Percentiles rank a stretch among this genome's conserved stretches.
These are phyloP conservation scores for Napeogenes inachia DNA, from an alignment of 2,888 invertebrate species.

Conservation along the genomic window DNA sequence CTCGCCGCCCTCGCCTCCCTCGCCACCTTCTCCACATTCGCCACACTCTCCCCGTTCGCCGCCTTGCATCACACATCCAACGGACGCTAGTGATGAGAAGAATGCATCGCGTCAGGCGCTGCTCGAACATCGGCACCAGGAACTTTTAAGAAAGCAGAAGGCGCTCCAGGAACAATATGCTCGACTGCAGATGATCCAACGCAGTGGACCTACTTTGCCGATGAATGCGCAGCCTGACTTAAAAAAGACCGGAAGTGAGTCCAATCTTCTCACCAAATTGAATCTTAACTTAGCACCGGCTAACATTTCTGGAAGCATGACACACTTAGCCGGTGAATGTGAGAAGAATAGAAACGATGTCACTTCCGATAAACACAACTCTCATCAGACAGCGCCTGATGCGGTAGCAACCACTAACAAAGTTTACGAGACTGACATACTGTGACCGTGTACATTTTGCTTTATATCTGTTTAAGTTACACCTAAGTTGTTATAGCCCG, in stretches of 20 bases:
- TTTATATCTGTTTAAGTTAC: conserved; percentile 46
- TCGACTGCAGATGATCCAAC: conserved; percentile 90
- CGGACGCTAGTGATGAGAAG: conserved; percentile 43
- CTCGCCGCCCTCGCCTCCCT: conserved; percentile 80
- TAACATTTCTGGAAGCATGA: conserved; percentile 63
- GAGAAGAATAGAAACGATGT: conserved; percentile 30
- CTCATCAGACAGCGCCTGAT: conserved; percentile 39
- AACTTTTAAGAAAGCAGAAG: conserved; percentile 90
- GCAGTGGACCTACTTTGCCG: conserved; percentile 82
- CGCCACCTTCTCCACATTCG: conserved; percentile 53
- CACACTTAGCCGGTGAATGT: conserved; percentile 51
- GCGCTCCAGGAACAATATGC: conserved; percentile 95
- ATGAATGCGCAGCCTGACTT: conserved; percentile 81
- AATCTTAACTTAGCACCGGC: conserved; percentile 81
- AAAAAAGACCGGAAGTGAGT: conserved; percentile 93
- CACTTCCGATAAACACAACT: conserved; percentile 25
- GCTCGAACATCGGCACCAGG: conserved; percentile 92
- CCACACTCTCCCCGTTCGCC: conserved; percentile 80
- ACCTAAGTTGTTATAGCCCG: conserved; percentile 23
- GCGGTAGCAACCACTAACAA: conserved; percentile 82
- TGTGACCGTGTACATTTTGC: conserved; percentile 79
- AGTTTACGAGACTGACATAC: conserved; percentile 95
- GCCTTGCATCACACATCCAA: conserved; percentile 82
- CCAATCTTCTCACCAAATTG: conserved; percentile 90
- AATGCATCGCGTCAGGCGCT: conserved; percentile 80